Conservation (phyloP, 2,797 vertebrate genomes). For the Catostomus latipinnis region DNA sequence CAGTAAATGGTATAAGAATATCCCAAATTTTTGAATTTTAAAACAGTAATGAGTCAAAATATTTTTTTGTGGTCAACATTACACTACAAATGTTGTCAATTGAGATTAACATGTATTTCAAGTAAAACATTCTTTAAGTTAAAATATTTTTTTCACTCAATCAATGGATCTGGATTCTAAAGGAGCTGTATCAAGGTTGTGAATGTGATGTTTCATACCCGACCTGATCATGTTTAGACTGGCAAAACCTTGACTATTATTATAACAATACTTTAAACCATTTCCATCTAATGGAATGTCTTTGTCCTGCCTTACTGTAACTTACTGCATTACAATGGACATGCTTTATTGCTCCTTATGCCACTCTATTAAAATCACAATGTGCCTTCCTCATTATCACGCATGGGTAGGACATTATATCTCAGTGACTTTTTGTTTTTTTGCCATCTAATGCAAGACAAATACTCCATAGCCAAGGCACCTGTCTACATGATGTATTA, state of each 20-base stretch:
- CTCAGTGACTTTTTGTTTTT: slow-evolving; percentile 61
- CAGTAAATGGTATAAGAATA: no score
- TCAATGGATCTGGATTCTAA: not conserved
- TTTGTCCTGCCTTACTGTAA: slow-evolving; percentile 56
- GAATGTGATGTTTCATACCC: slow-evolving; percentile 21
- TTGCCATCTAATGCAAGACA: slow-evolving; percentile 63
- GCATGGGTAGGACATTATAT: slow-evolving; percentile 56
- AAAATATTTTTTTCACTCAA: slow-evolving; percentile 37
- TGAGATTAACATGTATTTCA: no score
- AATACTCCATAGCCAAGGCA: slow-evolving; percentile 67
- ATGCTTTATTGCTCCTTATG: slow-evolving; percentile 50
- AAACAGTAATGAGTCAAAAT: no score
- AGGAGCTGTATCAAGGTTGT: slow-evolving; percentile 37
- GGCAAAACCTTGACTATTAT: slow-evolving; percentile 27
- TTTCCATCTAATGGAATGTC: slow-evolving; percentile 33
- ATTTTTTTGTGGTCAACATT: no score
- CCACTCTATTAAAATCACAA: slow-evolving; percentile 60
- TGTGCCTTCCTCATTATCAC: slow-evolving; percentile 59
- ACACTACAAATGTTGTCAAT: no score
- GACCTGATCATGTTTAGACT: slow-evolving; percentile 26
- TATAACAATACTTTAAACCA: slow-evolving; percentile 18
- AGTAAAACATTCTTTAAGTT: no score
- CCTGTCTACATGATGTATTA: slow-evolving; percentile 74
- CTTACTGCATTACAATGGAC: slow-evolving; percentile 54
- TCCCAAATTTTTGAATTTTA: no score